These are phyloP conservation scores for Temnothorax curvispinosus DNA, from an alignment of 1,140 invertebrate genomes.

Conservation along the genomic window DNA sequence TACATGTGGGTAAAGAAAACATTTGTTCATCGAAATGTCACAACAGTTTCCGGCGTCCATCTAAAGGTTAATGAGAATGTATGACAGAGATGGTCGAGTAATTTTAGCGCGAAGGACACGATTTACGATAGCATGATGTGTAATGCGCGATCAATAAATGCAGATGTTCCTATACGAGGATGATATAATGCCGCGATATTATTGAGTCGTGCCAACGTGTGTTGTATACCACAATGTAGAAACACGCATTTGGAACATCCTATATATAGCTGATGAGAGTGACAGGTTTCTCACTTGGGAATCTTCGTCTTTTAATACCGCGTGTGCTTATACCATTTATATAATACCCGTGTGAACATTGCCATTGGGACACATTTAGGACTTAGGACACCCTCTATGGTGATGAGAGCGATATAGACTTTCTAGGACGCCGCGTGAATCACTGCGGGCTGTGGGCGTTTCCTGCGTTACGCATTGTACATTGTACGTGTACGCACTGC, in stretches of 20 bases:
- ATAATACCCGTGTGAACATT: background rate
- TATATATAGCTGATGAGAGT: background rate
- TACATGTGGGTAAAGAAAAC: background rate
- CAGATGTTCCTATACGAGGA: constrained; percentile 9
- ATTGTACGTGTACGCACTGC: background rate
- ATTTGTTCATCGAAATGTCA: constrained; percentile 3
- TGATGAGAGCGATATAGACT: constrained; percentile 7
- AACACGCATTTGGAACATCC: background rate
- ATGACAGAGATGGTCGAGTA: constrained; percentile 19
- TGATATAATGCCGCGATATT: constrained; percentile 39
- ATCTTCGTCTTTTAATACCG: background rate
- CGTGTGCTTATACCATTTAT: background rate
- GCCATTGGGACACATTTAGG: background rate
- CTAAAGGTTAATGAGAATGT: constrained; percentile 20
- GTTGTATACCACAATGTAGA: constrained; percentile 5
- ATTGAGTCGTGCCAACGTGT: background rate
- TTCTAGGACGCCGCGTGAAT: constrained; percentile 68
- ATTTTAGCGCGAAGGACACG: constrained; percentile 43
- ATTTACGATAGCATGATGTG: constrained; percentile 26
- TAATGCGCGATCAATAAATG: constrained; percentile 48
- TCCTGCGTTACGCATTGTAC: constrained; percentile 25
- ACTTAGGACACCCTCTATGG: constrained; percentile 18
- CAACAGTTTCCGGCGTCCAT: background rate
- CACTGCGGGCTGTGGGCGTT: constrained; percentile 63
- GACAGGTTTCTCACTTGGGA: background rate